These are phyloP conservation scores for Xerus rutilus DNA, from an alignment of 2,797 vertebrate species.

Conservation along the genomic window DNA sequence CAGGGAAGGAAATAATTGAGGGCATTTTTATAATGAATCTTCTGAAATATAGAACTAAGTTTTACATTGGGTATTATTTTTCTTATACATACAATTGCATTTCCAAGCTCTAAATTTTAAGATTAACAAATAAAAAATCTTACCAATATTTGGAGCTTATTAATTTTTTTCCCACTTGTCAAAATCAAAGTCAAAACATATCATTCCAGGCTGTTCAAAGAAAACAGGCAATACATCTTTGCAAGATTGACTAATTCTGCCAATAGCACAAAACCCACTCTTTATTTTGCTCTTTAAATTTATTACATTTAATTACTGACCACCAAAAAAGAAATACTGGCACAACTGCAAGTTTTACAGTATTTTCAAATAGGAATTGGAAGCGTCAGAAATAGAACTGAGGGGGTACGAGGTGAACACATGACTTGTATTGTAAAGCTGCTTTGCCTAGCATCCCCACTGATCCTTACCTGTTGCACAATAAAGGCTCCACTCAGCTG, in stretches of 20 bases:
- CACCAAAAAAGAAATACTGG: slow-evolving; percentile 53
- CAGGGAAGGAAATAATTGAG: neutral
- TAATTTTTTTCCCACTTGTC: neutral
- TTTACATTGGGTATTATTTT: neutral
- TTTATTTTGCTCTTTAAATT: neutral
- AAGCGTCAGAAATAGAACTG: slow-evolving; percentile 48
- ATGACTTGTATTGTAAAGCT: neutral
- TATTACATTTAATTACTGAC: slow-evolving; percentile 31
- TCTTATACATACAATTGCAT: neutral
- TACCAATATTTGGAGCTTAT: neutral
- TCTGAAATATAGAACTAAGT: neutral
- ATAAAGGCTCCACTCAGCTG: neutral
- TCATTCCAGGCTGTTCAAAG: neutral
- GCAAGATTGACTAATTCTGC: neutral
- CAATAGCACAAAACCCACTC: neutral
- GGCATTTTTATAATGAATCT: neutral
- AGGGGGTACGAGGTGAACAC: neutral
- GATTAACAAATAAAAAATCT: neutral
- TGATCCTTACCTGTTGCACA: neutral
- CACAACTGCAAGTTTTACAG: neutral
- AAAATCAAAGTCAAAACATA: neutral
- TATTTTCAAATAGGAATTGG: neutral
- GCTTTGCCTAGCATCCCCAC: neutral
- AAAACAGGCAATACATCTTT: neutral
- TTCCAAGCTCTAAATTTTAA: neutral